These are phyloP conservation scores for Gadus chalcogrammus DNA, from an alignment of 2,113 vertebrate species.

Conservation along the genomic window DNA sequence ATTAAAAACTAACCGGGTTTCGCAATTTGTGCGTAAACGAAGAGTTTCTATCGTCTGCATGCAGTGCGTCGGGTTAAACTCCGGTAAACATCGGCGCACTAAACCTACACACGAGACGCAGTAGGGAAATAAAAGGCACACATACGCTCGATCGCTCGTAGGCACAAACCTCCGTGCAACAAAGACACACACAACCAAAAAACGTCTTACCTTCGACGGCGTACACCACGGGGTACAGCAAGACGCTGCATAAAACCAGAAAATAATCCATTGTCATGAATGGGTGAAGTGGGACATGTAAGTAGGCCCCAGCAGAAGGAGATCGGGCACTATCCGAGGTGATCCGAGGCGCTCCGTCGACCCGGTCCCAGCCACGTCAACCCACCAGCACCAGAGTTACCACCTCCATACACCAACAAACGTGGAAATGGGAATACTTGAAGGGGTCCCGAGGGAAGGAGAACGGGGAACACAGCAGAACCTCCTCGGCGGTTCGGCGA, in stretches of 20 bases:
- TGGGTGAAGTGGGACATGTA: conserved; percentile 67
- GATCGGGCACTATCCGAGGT: conserved; percentile 54
- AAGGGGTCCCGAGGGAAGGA: conserved; percentile 18
- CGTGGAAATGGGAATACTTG: conserved; percentile 23
- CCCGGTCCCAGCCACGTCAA: conserved; percentile 57
- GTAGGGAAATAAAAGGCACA: too few species aligned
- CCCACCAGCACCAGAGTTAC: conserved; percentile 42
- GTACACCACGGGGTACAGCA: conserved; percentile 66
- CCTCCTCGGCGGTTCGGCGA: neutral
- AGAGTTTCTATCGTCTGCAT: too few species aligned
- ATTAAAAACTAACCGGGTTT: too few species aligned
- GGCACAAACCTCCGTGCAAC: too few species aligned
- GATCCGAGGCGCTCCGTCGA: conserved; percentile 49
- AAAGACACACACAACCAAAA: neutral
- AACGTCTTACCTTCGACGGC: conserved; percentile 75
- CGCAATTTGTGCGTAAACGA: too few species aligned
- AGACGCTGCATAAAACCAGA: conserved; percentile 74
- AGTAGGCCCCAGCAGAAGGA: conserved; percentile 54
- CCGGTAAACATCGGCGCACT: too few species aligned
- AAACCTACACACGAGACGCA: too few species aligned
- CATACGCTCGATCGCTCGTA: too few species aligned
- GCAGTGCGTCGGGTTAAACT: too few species aligned
- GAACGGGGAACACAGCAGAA: conserved; percentile 6
- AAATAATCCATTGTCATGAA: conserved; percentile 82
- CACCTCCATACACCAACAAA: conserved; percentile 58